These are phyloP conservation scores for Imbricaverruca yamaguchii DNA, from an alignment of 2,888 invertebrate species.

Conservation along the genomic window DNA sequence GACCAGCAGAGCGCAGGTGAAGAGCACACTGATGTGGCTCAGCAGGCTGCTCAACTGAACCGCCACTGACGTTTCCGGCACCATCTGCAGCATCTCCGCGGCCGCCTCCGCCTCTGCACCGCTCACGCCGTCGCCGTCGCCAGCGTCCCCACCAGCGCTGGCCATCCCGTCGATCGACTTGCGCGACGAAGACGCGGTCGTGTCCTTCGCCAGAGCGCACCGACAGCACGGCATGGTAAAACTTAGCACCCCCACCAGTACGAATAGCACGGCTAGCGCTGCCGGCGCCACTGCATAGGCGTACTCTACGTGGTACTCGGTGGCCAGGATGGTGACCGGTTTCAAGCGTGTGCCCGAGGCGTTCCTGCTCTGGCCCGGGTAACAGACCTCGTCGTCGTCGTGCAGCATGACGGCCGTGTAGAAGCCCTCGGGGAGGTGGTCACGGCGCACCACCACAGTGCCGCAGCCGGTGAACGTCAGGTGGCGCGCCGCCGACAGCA, in stretches of 20 bases:
- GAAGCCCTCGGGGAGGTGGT: not conserved
- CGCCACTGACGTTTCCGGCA: not conserved
- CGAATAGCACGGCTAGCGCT: not conserved
- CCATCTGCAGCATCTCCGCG: not conserved
- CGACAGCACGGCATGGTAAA: not conserved
- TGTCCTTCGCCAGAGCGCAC: no score
- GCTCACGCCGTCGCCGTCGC: not conserved
- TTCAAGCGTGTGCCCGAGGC: not conserved
- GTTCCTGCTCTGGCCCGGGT: not conserved
- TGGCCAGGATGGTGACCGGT: not conserved
- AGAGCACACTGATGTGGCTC: not conserved
- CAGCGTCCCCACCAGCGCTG: not conserved
- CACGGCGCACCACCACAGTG: not conserved
- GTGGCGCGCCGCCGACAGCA: not conserved
- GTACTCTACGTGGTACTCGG: not conserved
- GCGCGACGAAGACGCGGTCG: no score
- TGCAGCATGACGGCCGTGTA: not conserved
- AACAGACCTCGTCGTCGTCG: not conserved
- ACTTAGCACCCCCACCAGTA: not conserved
- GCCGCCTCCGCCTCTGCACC: not conserved
- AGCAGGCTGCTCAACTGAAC: not conserved
- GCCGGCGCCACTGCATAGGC: not conserved
- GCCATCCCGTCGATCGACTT: no score
- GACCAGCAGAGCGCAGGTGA: not conserved
- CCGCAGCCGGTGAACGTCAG: slow-evolving; percentile 10